Percentiles rank a stretch among this genome's conserved stretches.
Conservation (phyloP, 2,888 invertebrate species). For the Agriopis aurantiaria region DNA sequence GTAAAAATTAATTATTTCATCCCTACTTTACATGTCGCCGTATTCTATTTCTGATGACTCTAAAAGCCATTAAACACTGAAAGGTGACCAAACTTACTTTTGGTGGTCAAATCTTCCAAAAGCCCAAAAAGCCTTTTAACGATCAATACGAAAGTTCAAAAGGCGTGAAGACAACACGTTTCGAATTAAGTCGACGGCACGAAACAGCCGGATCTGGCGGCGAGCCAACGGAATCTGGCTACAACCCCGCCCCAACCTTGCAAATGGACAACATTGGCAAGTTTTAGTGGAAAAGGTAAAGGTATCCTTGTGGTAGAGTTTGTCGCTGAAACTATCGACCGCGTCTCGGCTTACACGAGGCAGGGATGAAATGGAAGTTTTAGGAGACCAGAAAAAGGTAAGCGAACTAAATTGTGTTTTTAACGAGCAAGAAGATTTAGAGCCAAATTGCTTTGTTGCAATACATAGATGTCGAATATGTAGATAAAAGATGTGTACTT, state of each 20-base stretch:
- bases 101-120: neutral
- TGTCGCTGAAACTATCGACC: conserved; percentile 10
- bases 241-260: conserved; percentile 17
- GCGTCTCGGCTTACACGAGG: neutral
- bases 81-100: too few species aligned
- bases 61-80: too few species aligned
- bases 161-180: conserved; percentile 27
- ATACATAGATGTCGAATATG: too few species aligned
- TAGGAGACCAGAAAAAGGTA: neutral
- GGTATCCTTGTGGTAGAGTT: conserved; percentile 9
- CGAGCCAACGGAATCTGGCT: conserved; percentile 23
- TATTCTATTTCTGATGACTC: too few species aligned
- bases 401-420: neutral
- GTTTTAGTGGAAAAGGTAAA: conserved; percentile 20
- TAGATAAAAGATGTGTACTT: too few species aligned
- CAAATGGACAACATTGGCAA: conserved; percentile 30
- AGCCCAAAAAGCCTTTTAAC: conserved; percentile 2
- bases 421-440: neutral
- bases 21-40: too few species aligned
- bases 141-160: conserved; percentile 20
- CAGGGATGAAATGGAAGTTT: neutral
- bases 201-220: conserved; percentile 22
- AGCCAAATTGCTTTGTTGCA: too few species aligned
- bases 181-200: conserved; percentile 17
- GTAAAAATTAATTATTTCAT: too few species aligned